Conservation (phyloP, 1,140 invertebrate species). For the Leucophenga varia region DNA sequence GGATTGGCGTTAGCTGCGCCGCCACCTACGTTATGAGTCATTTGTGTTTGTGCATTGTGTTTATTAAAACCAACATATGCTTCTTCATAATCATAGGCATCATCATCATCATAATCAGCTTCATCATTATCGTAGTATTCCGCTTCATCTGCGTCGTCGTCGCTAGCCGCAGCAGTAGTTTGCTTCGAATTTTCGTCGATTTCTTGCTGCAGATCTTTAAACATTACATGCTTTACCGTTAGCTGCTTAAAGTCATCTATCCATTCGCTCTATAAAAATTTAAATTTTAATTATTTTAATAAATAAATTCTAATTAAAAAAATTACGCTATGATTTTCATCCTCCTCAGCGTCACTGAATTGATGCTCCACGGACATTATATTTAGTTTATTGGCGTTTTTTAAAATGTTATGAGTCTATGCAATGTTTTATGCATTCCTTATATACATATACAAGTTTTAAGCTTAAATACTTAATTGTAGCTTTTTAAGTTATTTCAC, state of each 20-base stretch:
- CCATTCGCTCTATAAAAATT: slow-evolving; percentile 28
- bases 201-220: slow-evolving; percentile 29
- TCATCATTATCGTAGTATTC: slow-evolving; percentile 37
- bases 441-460: no score
- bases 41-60: slow-evolving; percentile 37
- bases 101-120: slow-evolving; percentile 31
- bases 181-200: no score
- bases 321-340: slow-evolving; percentile 29
- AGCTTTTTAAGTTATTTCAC: no score
- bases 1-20: no score
- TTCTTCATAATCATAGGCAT: slow-evolving; percentile 41
- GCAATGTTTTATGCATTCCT: no score
- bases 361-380: slow-evolving; percentile 43
- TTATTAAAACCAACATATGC: slow-evolving; percentile 47
- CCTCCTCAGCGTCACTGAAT: slow-evolving; percentile 49
- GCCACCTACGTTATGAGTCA: slow-evolving; percentile 23
- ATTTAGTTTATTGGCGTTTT: no score
- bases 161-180: no score
- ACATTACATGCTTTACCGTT: slow-evolving; percentile 34
- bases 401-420: no score
- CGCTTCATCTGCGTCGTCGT: slow-evolving; percentile 35
- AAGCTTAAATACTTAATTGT: no score
- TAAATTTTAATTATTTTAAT: background rate
- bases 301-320: background rate
- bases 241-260: slow-evolving; percentile 37